Evolutionary conservation across 2,113 vertebrate species (phyloP).

Genomic region (Catagonus wagneri): DNA sequence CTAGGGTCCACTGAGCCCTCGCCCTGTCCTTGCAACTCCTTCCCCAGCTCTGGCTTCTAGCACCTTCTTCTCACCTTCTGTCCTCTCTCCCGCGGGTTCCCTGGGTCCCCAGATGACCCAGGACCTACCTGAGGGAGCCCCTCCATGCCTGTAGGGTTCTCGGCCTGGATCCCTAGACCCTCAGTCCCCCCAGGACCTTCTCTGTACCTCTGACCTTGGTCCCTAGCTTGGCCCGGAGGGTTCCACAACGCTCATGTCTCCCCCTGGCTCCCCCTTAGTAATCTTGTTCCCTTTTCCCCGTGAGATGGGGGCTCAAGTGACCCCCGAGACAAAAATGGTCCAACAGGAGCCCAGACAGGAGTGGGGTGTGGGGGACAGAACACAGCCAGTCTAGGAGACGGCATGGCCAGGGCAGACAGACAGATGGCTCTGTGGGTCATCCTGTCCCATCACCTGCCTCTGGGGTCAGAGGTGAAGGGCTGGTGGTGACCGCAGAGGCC

Average conservation of each 20-base stretch:
- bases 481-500: neutral
- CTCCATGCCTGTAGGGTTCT: accelerated
- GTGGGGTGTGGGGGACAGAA: accelerated
- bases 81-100: too few species aligned
- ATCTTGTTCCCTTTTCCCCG: accelerated
- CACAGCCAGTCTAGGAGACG: accelerated
- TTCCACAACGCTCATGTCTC: too few species aligned
- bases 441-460: neutral
- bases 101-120: accelerated
- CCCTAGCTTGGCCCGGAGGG: accelerated
- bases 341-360: too few species aligned
- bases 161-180: accelerated
- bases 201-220: neutral
- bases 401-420: neutral
- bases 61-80: accelerated
- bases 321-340: accelerated
- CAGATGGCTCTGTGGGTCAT: accelerated
- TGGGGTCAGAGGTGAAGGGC: neutral
- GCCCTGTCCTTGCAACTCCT: accelerated
- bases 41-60: neutral
- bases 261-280: accelerated
- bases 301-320: accelerated
- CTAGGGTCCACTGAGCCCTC: accelerated
- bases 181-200: accelerated
- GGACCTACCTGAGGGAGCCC: neutral